Conservation (phyloP, 2,113 vertebrate genomes). For the Festucalex cinctus region DNA sequence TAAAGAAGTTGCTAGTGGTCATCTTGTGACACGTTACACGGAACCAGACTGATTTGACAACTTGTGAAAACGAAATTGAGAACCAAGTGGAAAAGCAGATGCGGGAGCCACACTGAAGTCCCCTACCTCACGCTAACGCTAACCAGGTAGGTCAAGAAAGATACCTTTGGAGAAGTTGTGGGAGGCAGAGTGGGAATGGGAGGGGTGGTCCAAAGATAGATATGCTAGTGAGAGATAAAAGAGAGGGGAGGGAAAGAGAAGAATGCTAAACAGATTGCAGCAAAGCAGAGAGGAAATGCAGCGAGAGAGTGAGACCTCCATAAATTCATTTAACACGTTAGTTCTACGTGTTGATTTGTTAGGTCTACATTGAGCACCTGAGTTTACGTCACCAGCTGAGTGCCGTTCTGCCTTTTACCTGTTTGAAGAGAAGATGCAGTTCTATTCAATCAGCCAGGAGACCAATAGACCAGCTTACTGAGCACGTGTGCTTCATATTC, state of each 20-base stretch:
- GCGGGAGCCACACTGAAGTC: background rate
- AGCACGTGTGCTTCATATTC: background rate
- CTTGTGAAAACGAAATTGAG: slow-evolving; percentile 9
- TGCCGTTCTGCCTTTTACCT: slow-evolving; percentile 45
- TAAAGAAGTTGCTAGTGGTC: slow-evolving; percentile 37
- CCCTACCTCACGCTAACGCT: slow-evolving; percentile 14
- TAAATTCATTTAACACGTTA: slow-evolving; percentile 36
- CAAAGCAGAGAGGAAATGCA: background rate
- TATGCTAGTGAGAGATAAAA: slow-evolving; percentile 61
- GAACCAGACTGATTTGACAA: slow-evolving; percentile 12
- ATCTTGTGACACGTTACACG: background rate
- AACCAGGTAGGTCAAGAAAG: slow-evolving; percentile 15
- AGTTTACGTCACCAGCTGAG: slow-evolving; percentile 32
- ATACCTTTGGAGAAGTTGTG: slow-evolving; percentile 78
- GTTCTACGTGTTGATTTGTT: slow-evolving; percentile 42
- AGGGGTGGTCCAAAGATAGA: slow-evolving; percentile 70
- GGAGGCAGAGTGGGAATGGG: slow-evolving; percentile 74
- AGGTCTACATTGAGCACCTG: slow-evolving; percentile 50
- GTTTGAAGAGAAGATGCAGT: slow-evolving; percentile 55
- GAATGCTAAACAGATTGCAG: slow-evolving; percentile 18
- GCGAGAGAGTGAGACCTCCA: slow-evolving; percentile 18
- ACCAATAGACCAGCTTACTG: background rate
- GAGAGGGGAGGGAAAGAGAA: slow-evolving; percentile 25
- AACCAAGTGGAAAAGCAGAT: background rate
- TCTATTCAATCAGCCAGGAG: slow-evolving; percentile 25